Evolutionary conservation across 1,140 invertebrate species (phyloP).

Genomic region (Aplysia californica): DNA sequence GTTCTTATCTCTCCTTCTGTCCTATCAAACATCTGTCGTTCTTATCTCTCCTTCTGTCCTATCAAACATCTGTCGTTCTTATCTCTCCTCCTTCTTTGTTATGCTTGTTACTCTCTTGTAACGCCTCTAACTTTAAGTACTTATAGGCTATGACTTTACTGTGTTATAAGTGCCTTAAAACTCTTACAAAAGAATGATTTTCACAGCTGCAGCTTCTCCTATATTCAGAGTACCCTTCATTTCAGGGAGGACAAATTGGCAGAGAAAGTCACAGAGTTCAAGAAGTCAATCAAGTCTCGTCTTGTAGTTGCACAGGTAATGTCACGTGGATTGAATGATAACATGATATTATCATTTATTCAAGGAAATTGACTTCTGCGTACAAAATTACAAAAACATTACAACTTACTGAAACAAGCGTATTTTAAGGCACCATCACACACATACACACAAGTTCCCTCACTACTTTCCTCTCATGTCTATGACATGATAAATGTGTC

Average conservation of each 20-base stretch:
- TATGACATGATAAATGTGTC: too few relatives aligned
- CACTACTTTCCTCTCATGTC: too few relatives aligned
- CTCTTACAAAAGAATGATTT: neutral
- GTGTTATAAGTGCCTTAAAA: too few relatives aligned
- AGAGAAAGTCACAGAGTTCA: conserved; percentile 60
- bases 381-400: neutral
- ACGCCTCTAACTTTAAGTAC: too few relatives aligned
- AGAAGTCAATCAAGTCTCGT: conserved; percentile 74
- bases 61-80: too few relatives aligned
- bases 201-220: neutral
- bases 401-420: neutral
- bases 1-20: too few relatives aligned
- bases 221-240: neutral
- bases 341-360: neutral
- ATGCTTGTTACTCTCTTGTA: too few relatives aligned
- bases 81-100: too few relatives aligned
- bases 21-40: too few relatives aligned
- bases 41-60: too few relatives aligned
- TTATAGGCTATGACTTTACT: too few relatives aligned
- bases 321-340: neutral
- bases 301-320: conserved; percentile 78
- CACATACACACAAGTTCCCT: neutral
- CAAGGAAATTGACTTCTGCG: neutral
- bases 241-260: conserved; percentile 21
- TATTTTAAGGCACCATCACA: neutral